Conservation (phyloP, 92 coral and sea anemone species). For the Porites cylindrica region DNA sequence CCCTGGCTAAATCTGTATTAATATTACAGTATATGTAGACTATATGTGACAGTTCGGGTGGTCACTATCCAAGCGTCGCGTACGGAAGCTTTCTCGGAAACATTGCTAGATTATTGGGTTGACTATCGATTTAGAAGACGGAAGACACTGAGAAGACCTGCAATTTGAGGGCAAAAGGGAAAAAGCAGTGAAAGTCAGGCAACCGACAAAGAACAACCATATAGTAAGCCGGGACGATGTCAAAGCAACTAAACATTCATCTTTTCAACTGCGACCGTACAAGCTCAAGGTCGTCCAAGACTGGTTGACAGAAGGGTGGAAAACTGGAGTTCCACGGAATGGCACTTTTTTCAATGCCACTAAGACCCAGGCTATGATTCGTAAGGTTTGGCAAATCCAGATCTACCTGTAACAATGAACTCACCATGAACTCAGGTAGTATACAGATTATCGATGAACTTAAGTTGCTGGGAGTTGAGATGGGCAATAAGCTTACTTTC, state of each 20-base stretch:
- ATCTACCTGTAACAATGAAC: too few relatives aligned
- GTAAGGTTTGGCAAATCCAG: too few relatives aligned
- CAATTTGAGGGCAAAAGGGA: not conserved
- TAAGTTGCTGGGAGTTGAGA: too few relatives aligned
- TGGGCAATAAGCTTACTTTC: not conserved
- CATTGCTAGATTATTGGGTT: not conserved
- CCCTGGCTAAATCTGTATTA: too few relatives aligned
- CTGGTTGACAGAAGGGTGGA: too few relatives aligned
- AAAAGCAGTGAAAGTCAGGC: too few relatives aligned
- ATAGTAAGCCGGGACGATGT: not conserved
- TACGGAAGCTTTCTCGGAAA: slow-evolving; percentile 30
- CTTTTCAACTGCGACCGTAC: slow-evolving; percentile 22
- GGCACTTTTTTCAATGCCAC: too few relatives aligned
- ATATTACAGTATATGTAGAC: too few relatives aligned
- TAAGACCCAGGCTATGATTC: too few relatives aligned
- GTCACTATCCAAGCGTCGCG: too few relatives aligned
- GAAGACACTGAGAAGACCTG: not conserved
- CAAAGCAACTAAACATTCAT: not conserved
- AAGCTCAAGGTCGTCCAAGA: not conserved
- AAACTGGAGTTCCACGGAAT: rapidly evolving
- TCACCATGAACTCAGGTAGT: too few relatives aligned
- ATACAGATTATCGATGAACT: too few relatives aligned
- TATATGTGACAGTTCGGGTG: not conserved
- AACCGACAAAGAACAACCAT: not conserved
- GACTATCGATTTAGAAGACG: not conserved